Base-by-base conservation (phyloP, 2,888 invertebrate species). In the Pecten maximus region DNA sequence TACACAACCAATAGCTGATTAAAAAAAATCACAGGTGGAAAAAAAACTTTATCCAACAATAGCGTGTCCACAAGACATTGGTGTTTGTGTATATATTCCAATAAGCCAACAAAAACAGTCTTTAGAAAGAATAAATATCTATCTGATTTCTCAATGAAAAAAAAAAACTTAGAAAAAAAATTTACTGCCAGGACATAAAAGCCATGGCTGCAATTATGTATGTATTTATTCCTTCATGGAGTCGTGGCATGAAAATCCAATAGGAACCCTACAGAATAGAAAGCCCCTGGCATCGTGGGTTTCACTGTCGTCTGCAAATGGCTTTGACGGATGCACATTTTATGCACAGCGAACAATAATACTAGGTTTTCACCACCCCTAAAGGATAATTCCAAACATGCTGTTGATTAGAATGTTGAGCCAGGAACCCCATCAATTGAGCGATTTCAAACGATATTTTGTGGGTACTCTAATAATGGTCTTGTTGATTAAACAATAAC, bases 271-370 rank as follows among this genome's bases (percentile, higher is more conserved):
- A 74, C 23, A 10, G 8, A 74, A 74, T 12, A 74, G 74, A 28
- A 74, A 74, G 74, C 74, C 35, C 74, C 74, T 10, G 74, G 74
- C 74, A 74, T 74, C 35, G 35, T 35, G 28, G 35, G 35, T 74
- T 74, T 74, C 35, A 28, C 23, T 74, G 74, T 74, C 74, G 74
- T 28, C 74, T 74, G 74, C 74, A 74, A 74, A 28, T 74, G 74
- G 74, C 74, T 74, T 74, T 74, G 74, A 74, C 74, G 74, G 74
- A 74, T 74, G 74, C 74, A 74, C 74, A 74, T 74, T 74, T 74
- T 74, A 74, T 74, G 74, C 74, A 74, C 35, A 35, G 74, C 15
- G 74, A 74, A 74, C 35, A 74, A 54, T 54, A 54, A 74, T 74
- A 74, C 74, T 10, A 35, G 74, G 74, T 74, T 74, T 74, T 74